A percentile compares a stretch with the other conserved stretches of the same genome.
phyloP scores from a whole-genome alignment of 53 echinoderm and acorn worm genomes.

The Pentamera pediparva region DNA sequence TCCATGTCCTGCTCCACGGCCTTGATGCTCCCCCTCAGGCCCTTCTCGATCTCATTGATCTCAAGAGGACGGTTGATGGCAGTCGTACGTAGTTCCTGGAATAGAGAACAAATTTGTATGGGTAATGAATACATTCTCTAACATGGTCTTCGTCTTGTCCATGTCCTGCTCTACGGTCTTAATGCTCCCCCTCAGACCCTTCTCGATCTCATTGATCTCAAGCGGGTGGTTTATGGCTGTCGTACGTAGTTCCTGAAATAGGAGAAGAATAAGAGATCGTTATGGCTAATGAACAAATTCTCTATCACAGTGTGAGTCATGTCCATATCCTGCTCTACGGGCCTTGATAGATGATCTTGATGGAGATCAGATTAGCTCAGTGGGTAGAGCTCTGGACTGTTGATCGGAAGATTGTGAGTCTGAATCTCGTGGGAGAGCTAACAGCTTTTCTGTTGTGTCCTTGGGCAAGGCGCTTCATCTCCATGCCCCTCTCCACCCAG shows the following conservation, averaged over 20 bases:
- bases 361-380: too few relatives aligned
- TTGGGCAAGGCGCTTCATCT: too few relatives aligned
- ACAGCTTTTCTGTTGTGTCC: too few relatives aligned
- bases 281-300: slow-evolving; percentile 31
- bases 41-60: slow-evolving; percentile 96
- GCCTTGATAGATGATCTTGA: too few relatives aligned
- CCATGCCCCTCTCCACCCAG: too few relatives aligned
- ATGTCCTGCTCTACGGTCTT: slow-evolving; percentile 96
- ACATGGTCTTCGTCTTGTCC: slow-evolving; percentile 87
- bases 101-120: too few relatives aligned
- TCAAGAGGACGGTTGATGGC: slow-evolving; percentile 96
- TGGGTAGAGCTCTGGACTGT: too few relatives aligned
- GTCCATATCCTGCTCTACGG: slow-evolving; percentile 90
- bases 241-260: slow-evolving; percentile 90
- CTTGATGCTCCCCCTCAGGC: slow-evolving; percentile 67
- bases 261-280: too few relatives aligned
- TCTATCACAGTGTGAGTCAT: slow-evolving; percentile 89
- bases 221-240: slow-evolving; percentile 93
- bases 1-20: slow-evolving; percentile 97
- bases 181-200: slow-evolving; percentile 67
- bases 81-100: slow-evolving; percentile 80
- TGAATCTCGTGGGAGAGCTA: too few relatives aligned
- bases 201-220: slow-evolving; percentile 98
- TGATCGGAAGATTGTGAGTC: too few relatives aligned
- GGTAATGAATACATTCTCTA: slow-evolving; percentile 53